Evolutionary conservation across 2,113 vertebrate species (phyloP).

Genomic region (Phalacrocorax brasilianus): DNA sequence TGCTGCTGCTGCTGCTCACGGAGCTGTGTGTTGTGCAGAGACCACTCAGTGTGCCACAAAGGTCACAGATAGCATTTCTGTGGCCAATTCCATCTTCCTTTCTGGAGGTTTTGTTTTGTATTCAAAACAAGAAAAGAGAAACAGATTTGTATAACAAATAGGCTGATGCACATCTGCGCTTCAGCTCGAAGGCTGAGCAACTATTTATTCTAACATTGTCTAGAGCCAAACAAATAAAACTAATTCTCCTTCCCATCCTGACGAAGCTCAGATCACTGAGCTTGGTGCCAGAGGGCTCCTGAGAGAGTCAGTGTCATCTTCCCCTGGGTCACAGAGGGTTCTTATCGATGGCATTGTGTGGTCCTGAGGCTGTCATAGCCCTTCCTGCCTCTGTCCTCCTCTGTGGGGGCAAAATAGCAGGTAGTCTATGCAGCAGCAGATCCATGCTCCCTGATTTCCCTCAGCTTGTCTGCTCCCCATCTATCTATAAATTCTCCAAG

Average conservation of each 20-base stretch:
- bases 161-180: neutral
- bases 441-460: neutral
- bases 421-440: neutral
- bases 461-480: neutral
- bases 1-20: neutral
- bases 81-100: neutral
- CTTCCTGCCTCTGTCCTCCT: neutral
- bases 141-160: conserved; percentile 24
- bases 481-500: neutral
- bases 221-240: neutral
- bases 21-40: neutral
- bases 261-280: neutral
- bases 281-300: neutral
- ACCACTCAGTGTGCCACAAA: neutral
- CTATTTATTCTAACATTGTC: neutral
- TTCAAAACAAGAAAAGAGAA: conserved; percentile 11
- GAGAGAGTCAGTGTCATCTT: neutral
- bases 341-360: neutral
- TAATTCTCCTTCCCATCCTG: neutral
- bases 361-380: neutral
- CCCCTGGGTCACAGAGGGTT: neutral
- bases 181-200: neutral
- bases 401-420: neutral
- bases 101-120: neutral
- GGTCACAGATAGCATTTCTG: neutral